Percentiles rank a stretch among this genome's conserved stretches.
These are phyloP conservation scores for Bergia puertoricense DNA, from an alignment of 92 coral and sea anemone species.

Conservation along the genomic window DNA sequence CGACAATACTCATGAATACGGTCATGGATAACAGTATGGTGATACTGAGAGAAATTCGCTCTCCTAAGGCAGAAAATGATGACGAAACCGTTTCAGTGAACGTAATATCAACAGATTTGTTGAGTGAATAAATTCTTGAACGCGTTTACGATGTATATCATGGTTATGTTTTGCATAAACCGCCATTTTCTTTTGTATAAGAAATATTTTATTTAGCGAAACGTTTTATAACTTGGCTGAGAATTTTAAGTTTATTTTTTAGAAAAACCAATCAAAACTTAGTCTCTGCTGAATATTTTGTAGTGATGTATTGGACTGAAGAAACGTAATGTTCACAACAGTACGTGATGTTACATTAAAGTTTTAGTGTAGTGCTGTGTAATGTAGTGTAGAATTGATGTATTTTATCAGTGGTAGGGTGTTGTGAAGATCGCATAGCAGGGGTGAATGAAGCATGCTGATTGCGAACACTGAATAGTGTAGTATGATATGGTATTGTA, in stretches of 20 bases:
- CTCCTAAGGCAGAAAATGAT: constrained; percentile 65
- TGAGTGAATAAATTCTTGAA: neutral
- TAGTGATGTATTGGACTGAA: neutral
- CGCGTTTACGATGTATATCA: neutral
- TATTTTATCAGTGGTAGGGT: no score
- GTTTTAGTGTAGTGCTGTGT: no score
- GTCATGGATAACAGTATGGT: constrained; percentile 98
- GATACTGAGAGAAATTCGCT: constrained; percentile 91
- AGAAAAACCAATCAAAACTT: neutral
- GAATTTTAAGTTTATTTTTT: no score
- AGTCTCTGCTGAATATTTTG: neutral
- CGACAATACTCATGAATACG: constrained; percentile 93
- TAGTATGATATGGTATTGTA: no score
- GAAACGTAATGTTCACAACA: no score
- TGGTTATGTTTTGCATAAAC: neutral
- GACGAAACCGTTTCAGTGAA: neutral
- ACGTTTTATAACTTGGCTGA: no score
- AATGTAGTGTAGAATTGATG: no score
- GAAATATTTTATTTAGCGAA: no score
- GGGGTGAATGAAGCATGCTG: no score
- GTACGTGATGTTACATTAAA: no score
- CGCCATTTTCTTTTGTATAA: neutral
- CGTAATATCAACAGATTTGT: neutral
- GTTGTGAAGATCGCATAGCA: no score
- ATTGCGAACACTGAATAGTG: no score